Evolutionary conservation across 2,113 vertebrate genomes (phyloP), one percentile per base, ranked within the genome.

Genomic region (Otus sunia): DNA sequence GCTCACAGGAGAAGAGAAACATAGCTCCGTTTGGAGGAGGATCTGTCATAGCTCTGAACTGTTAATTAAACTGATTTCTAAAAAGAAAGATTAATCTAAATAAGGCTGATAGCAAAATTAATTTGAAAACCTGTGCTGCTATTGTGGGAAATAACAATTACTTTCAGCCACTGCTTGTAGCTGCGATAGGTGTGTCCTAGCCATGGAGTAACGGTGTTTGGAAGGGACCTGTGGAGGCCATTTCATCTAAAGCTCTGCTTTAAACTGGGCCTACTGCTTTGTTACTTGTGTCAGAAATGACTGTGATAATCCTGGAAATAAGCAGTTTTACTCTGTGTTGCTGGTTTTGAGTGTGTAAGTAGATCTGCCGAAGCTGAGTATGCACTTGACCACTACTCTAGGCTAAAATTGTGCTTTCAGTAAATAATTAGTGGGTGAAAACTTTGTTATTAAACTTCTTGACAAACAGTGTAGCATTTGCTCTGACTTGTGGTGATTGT

Each of bases 101-200:
- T 64, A n/a, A 77, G 80, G 39, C 27, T 9, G 18, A 21, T 52
- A 66, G 30, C 55, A 58, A 73, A 67, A 62, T 32, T 5, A 23
- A 26, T 30, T 81, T 55, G 55, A 22, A 89, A 73, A 50, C 19
- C 32, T 17, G 34, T 73, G 45, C 30, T 63, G 60, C 36, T 67
- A 1, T 25, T 27, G 3, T 7, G 60, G 66, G 59, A 18, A 49
- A 10, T 20, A 3, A 1, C 41, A 14, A 10, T 34, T 37, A 0
- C 37, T 66, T 19, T 25, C 8, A n/a, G 77, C 39, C 2, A 1
- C 25, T 67, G 4, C 11, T 41, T 25, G 58, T 11, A 52, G 66
- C 36, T 81, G 69, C 50, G 4, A 4, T 2, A 0, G 1, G 26
- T 3, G 3, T 36, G 29, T 9, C 49, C 1, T 18, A 41, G 86